Percentiles rank a stretch among this genome's conserved stretches.
Conservation (phyloP, 2,797 vertebrate species). For the Notoglanidium macrostoma region DNA sequence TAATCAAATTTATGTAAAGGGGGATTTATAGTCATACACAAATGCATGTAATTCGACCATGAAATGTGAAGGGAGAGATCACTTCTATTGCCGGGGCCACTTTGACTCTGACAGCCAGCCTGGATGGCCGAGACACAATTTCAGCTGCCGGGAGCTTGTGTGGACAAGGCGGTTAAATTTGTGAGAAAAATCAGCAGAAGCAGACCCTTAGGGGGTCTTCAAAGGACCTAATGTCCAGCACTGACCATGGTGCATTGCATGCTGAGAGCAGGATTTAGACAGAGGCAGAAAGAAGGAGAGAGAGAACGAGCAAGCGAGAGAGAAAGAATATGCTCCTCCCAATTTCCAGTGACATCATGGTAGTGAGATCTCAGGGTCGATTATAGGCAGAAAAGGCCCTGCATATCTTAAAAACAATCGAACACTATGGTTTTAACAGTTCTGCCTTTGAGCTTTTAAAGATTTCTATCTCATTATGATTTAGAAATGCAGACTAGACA, state of each 20-base stretch:
- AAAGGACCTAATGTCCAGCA: slow-evolving; percentile 36
- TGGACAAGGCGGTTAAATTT: slow-evolving; percentile 64
- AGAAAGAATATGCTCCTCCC: not conserved
- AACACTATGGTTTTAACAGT: slow-evolving; percentile 10
- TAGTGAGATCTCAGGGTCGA: not conserved
- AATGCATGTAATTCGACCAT: slow-evolving; percentile 68
- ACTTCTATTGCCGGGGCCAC: slow-evolving; percentile 70
- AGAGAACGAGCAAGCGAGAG: not conserved
- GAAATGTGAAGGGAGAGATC: slow-evolving; percentile 69
- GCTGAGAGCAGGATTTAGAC: slow-evolving; percentile 21
- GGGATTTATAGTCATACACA: slow-evolving; percentile 54
- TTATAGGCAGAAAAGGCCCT: not conserved
- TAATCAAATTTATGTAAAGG: slow-evolving; percentile 61
- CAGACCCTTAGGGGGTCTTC: slow-evolving; percentile 58
- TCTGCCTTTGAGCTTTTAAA: slow-evolving; percentile 30
- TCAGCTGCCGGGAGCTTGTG: slow-evolving; percentile 63
- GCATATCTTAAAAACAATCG: slow-evolving; percentile 27
- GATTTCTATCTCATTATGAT: slow-evolving; percentile 33
- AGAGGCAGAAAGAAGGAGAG: not conserved
- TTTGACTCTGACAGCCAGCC: slow-evolving; percentile 60
- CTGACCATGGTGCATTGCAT: not conserved
- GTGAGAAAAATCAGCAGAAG: slow-evolving; percentile 60
- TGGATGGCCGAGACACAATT: slow-evolving; percentile 68
- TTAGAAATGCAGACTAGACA: slow-evolving; percentile 25
- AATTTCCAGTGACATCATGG: slow-evolving; percentile 1